phyloP scores from a whole-genome alignment of 92 coral and sea anemone genomes.

The Epizoanthus scotinus region DNA sequence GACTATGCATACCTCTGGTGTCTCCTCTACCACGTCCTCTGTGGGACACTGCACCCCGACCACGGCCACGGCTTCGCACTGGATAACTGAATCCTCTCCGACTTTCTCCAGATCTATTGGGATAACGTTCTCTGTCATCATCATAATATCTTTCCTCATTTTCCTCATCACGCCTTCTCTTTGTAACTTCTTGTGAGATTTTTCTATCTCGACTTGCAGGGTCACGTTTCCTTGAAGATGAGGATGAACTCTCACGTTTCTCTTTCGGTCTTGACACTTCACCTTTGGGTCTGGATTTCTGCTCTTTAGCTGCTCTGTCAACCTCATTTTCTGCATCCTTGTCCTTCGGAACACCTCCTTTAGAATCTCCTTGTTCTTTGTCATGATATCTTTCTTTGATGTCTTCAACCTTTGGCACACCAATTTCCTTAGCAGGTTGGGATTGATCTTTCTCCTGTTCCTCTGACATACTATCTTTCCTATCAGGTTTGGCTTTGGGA shows the following conservation, averaged over 20 bases:
- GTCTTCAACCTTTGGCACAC: slow-evolving; percentile 16
- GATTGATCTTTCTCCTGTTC: slow-evolving; percentile 19
- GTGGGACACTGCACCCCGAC: slow-evolving; percentile 57
- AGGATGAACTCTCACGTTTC: slow-evolving; percentile 29
- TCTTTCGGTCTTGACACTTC: slow-evolving; percentile 16
- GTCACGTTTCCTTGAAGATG: slow-evolving; percentile 35
- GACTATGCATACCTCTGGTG: slow-evolving; percentile 41
- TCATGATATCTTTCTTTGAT: slow-evolving; percentile 40
- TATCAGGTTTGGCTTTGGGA: slow-evolving; percentile 36
- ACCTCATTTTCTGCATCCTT: slow-evolving; percentile 25
- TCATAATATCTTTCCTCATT: slow-evolving; percentile 46
- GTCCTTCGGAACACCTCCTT: background rate
- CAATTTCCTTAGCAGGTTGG: slow-evolving; percentile 21
- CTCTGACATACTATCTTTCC: slow-evolving; percentile 26
- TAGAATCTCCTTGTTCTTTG: slow-evolving; percentile 25
- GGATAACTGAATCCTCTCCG: slow-evolving; percentile 64
- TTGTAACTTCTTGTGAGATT: slow-evolving; percentile 27
- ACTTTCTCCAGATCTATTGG: slow-evolving; percentile 43
- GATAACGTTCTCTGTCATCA: slow-evolving; percentile 44
- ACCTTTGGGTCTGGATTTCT: slow-evolving; percentile 23
- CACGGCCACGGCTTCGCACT: slow-evolving; percentile 84
- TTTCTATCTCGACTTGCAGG: slow-evolving; percentile 35
- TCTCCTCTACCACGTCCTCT: slow-evolving; percentile 57
- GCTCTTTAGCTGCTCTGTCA: slow-evolving; percentile 33
- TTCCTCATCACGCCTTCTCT: slow-evolving; percentile 56